These are phyloP conservation scores for Xenopus petersii DNA, from an alignment of 2,797 vertebrate genomes.

Conservation along the genomic window DNA sequence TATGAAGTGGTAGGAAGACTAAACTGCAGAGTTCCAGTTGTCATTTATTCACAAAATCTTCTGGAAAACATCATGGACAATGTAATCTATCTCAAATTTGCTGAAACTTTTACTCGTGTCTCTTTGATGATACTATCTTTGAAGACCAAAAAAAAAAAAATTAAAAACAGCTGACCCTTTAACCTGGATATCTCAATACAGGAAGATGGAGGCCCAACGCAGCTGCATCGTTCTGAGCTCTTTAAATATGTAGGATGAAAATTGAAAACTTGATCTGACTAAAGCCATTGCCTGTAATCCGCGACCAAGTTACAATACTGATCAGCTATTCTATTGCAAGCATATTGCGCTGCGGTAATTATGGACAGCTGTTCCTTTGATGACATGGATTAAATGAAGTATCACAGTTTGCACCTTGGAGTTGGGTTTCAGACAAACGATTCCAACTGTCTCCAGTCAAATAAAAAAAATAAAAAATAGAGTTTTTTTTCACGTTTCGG, in stretches of 20 bases:
- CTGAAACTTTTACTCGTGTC: no score
- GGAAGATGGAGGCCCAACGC: neutral
- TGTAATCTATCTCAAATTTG: no score
- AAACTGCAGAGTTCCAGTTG: no score
- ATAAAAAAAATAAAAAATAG: neutral
- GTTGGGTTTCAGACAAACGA: neutral
- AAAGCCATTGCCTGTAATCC: neutral
- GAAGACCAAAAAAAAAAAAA: no score
- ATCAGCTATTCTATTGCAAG: neutral
- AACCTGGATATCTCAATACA: neutral
- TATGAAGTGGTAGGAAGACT: no score
- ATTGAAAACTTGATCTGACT: neutral
- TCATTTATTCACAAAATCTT: no score
- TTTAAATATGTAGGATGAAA: neutral
- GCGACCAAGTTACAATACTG: neutral
- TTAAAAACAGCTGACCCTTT: neutral
- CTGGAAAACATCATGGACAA: no score
- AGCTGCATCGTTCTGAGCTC: neutral
- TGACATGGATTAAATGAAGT: conserved; percentile 9
- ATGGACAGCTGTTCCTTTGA: conserved; percentile 6
- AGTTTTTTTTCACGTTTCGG: neutral
- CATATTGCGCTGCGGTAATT: neutral
- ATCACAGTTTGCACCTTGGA: conserved; percentile 14
- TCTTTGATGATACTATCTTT: no score
- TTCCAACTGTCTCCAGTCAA: conserved; percentile 1